Conservation (phyloP, 2,113 vertebrate genomes). For the Cyphomyrus discorhynchus region DNA sequence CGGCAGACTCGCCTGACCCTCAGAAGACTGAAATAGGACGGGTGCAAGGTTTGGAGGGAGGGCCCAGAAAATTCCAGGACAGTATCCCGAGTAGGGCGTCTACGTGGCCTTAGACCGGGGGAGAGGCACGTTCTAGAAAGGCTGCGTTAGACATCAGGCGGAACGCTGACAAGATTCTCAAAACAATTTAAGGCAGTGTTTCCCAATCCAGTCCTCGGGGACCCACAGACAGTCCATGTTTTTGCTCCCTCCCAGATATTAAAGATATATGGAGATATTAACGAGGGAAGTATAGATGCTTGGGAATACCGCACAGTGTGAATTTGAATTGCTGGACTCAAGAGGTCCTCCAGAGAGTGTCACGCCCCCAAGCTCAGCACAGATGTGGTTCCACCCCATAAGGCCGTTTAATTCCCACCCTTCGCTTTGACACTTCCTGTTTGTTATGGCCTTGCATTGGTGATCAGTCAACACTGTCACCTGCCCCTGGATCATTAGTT, state of each 20-base stretch:
- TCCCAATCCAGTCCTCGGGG: neutral
- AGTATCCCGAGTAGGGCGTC: neutral
- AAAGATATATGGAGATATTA: neutral
- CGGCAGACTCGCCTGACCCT: slow-evolving; percentile 55
- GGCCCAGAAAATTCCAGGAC: neutral
- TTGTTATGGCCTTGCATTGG: neutral
- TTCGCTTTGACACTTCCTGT: neutral
- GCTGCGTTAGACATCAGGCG: neutral
- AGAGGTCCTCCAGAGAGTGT: neutral
- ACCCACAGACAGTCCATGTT: neutral
- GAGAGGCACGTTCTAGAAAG: neutral
- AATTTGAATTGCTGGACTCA: neutral
- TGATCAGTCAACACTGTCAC: neutral
- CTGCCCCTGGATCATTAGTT: neutral
- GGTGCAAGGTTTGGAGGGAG: neutral
- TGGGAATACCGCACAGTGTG: neutral
- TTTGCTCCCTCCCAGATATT: neutral
- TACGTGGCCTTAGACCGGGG: neutral
- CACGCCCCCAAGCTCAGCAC: neutral
- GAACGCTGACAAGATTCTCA: neutral
- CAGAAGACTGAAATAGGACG: slow-evolving; percentile 31
- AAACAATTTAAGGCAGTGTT: neutral
- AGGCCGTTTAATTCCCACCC: neutral
- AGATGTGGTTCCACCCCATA: neutral
- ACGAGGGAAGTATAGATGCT: neutral